Evolutionary conservation across 2,888 invertebrate species (phyloP).

Genomic region (Gasteruption jaculator): DNA sequence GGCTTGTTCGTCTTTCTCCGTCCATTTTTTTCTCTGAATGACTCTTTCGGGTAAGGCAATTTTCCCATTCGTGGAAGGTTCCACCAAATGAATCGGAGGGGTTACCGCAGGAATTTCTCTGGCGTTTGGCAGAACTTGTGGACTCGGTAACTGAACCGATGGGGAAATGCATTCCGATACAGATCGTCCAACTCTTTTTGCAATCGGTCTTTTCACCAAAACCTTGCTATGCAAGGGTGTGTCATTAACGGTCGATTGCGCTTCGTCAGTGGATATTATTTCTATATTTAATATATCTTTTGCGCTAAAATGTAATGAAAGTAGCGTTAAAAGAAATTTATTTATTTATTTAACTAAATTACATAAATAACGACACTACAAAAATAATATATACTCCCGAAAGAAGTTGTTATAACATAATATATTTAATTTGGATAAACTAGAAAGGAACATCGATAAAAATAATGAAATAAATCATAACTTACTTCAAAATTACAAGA

Average conservation of each 20-base stretch:
- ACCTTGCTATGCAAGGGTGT: slow-evolving; percentile 52
- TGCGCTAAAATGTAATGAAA: slow-evolving; percentile 58
- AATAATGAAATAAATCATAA: slow-evolving; percentile 14
- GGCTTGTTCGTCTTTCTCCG: slow-evolving; percentile 65
- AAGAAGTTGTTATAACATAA: neutral
- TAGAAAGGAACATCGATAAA: neutral
- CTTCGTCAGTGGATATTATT: slow-evolving; percentile 65
- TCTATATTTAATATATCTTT: slow-evolving; percentile 71
- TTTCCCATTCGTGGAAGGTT: slow-evolving; percentile 40
- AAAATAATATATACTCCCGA: too few species aligned
- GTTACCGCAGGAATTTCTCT: slow-evolving; percentile 31
- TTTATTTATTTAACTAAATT: slow-evolving; percentile 2
- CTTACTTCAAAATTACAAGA: slow-evolving; percentile 62
- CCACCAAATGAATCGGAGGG: slow-evolving; percentile 27
- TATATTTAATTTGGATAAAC: neutral
- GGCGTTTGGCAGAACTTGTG: slow-evolving; percentile 27
- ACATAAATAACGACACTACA: too few species aligned
- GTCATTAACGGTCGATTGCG: slow-evolving; percentile 40
- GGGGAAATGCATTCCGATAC: slow-evolving; percentile 47
- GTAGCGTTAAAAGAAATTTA: too few species aligned
- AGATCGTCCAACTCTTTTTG: slow-evolving; percentile 55
- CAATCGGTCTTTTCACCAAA: slow-evolving; percentile 56
- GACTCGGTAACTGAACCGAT: slow-evolving; percentile 26
- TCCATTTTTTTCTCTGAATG: slow-evolving; percentile 49
- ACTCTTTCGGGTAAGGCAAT: slow-evolving; percentile 40